phyloP scores from a whole-genome alignment of 2,888 invertebrate genomes.

The Andrena fulva region DNA sequence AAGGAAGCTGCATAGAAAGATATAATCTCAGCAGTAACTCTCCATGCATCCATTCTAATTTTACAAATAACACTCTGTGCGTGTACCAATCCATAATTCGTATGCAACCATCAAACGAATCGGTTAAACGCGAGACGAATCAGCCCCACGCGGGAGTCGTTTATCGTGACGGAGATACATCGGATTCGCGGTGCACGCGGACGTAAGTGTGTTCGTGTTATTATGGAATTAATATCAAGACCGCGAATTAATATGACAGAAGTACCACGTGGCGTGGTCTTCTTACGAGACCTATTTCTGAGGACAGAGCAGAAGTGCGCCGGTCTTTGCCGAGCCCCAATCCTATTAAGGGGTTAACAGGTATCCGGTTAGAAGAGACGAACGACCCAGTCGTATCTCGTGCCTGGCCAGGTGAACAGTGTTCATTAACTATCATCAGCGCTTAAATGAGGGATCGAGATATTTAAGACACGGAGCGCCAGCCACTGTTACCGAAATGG shows the following conservation, averaged over 20 bases:
- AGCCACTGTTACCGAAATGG: constrained; percentile 55
- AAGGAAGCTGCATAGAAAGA: no score
- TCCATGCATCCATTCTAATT: no score
- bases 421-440: constrained; percentile 36
- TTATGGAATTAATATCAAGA: constrained; percentile 50
- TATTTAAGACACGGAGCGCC: constrained; percentile 39
- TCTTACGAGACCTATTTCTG: constrained; percentile 75
- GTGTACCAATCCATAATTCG: not conserved
- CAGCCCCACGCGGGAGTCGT: not conserved
- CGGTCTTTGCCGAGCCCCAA: constrained; percentile 77
- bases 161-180: not conserved
- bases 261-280: constrained; percentile 42
- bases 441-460: constrained; percentile 45
- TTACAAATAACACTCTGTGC: no score
- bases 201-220: not conserved
- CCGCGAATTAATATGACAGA: constrained; percentile 38
- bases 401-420: constrained; percentile 60
- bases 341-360: constrained; percentile 82
- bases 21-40: no score
- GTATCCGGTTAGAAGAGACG: constrained; percentile 80
- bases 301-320: constrained; percentile 74
- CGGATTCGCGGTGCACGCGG: not conserved
- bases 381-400: constrained; percentile 71
- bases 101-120: not conserved
- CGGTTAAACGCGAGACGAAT: not conserved